A percentile compares a stretch with the other conserved stretches of the same genome.
phyloP scores from a whole-genome alignment of 64 coral and sea anemone genomes.

The Pachyseris speciosa region DNA sequence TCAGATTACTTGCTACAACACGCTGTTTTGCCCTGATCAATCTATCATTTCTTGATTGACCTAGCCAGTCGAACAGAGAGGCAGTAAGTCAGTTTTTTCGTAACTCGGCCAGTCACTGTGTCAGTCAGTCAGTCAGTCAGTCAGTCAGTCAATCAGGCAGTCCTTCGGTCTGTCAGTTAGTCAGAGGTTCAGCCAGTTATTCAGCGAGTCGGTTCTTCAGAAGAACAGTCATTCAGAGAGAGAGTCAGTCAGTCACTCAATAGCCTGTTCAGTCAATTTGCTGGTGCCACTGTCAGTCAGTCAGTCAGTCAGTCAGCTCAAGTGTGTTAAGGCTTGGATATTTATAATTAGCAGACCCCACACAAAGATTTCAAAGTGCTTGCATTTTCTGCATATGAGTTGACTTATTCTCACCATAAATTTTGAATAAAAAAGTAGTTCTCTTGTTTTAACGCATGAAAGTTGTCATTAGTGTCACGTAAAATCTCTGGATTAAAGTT shows the following conservation, averaged over 20 bases:
- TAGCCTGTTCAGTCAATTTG: not conserved
- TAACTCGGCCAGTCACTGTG: not conserved
- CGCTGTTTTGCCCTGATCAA: not conserved
- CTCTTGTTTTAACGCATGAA: no score
- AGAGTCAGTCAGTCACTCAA: not conserved
- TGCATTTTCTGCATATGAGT: no score
- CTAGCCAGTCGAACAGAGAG: not conserved
- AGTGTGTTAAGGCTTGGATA: no score
- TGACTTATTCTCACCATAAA: no score
- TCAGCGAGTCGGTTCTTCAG: not conserved
- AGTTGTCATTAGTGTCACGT: no score
- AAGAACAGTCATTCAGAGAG: not conserved
- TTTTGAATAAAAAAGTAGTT: no score
- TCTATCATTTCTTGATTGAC: not conserved
- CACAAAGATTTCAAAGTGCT: no score
- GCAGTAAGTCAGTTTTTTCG: not conserved
- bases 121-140: not conserved
- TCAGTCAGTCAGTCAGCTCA: not conserved
- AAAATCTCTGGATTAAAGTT: not conserved
- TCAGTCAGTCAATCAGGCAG: not conserved
- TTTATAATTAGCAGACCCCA: no score
- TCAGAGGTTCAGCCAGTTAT: not conserved
- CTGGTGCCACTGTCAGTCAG: not conserved
- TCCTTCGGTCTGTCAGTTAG: not conserved
- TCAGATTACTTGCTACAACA: not conserved